A percentile compares a stretch with the other conserved stretches of the same genome.
These are phyloP conservation scores for Ganaspis sp. DNA, from an alignment of 1,140 invertebrate genomes.

Conservation along the genomic window DNA sequence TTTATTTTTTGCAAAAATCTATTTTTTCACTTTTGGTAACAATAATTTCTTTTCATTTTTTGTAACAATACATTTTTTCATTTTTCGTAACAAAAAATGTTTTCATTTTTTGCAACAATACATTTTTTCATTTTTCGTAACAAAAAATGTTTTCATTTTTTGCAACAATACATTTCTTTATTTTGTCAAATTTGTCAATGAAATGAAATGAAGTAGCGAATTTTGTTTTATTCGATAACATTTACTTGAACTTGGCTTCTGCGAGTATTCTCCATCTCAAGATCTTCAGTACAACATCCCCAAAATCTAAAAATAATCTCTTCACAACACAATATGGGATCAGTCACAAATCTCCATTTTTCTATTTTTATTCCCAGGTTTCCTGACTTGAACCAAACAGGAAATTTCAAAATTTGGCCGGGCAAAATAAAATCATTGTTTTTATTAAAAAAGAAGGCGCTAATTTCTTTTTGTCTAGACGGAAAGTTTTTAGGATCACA, in stretches of 20 bases:
- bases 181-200: no score
- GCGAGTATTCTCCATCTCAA: neutral
- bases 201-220: no score
- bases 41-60: no score
- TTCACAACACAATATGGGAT: slow-evolving; percentile 50
- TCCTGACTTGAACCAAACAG: slow-evolving; percentile 52
- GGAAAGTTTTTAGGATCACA: neutral
- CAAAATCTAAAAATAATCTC: slow-evolving; percentile 53
- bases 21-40: no score
- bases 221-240: neutral
- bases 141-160: no score
- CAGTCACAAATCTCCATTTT: slow-evolving; percentile 56
- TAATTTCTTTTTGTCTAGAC: neutral
- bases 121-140: no score
- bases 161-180: no score
- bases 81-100: no score
- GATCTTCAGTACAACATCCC: slow-evolving; percentile 35
- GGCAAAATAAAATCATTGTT: slow-evolving; percentile 56
- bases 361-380: slow-evolving; percentile 43
- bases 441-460: slow-evolving; percentile 65
- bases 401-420: slow-evolving; percentile 48
- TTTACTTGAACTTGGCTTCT: neutral
- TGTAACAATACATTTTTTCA: no score
- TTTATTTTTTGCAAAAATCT: no score
- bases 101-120: no score